These are phyloP conservation scores for Actinemys pallida DNA, from an alignment of 2,113 vertebrate genomes.

Conservation along the genomic window DNA sequence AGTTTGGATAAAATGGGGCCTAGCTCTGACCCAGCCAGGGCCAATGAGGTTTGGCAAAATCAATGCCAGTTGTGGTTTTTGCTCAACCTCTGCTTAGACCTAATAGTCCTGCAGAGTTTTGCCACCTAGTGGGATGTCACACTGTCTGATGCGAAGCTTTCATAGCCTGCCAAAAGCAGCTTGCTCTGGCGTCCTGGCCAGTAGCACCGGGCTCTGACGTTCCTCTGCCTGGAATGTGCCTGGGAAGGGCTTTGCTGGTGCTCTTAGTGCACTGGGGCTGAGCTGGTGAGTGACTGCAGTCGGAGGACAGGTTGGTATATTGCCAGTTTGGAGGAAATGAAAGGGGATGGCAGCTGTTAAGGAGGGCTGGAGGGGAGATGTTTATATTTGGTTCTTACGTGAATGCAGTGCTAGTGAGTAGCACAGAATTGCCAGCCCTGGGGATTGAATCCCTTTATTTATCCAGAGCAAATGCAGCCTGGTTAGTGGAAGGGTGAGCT, in stretches of 20 bases:
- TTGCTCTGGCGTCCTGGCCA: not conserved
- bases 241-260: not conserved
- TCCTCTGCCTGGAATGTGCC: not conserved
- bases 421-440: not conserved
- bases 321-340: not conserved
- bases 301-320: not conserved
- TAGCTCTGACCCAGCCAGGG: not conserved
- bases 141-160: not conserved
- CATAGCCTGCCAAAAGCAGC: not conserved
- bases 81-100: not conserved
- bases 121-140: not conserved
- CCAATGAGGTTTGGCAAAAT: not conserved
- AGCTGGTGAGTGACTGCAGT: not conserved
- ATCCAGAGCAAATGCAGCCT: not conserved
- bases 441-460: not conserved
- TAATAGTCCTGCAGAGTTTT: not conserved
- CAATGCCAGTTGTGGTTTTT: not conserved
- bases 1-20: not conserved
- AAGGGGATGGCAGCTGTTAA: not conserved
- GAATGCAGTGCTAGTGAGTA: not conserved
- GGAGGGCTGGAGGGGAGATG: not conserved
- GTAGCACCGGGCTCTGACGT: not conserved
- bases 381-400: not conserved
- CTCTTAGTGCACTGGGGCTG: not conserved
- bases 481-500: fast-evolving